These are phyloP conservation scores for Sciurus niger DNA, from an alignment of 2,113 vertebrate species.

Conservation along the genomic window DNA sequence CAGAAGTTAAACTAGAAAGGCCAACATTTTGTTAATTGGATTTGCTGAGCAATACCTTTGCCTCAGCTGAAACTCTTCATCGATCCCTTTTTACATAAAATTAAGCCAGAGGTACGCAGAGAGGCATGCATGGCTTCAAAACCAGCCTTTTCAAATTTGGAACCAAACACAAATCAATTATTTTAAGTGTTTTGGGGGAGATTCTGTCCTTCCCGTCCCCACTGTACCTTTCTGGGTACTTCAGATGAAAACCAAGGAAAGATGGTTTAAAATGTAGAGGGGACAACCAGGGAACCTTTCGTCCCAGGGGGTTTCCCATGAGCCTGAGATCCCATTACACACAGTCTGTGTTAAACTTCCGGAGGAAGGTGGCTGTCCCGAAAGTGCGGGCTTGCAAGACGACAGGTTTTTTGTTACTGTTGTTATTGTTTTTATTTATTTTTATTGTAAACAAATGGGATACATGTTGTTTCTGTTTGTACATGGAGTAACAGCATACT, in stretches of 20 bases:
- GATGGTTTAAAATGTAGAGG: not conserved
- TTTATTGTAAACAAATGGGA: no score
- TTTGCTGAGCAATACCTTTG: not conserved
- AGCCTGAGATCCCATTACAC: not conserved
- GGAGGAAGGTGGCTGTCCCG: not conserved
- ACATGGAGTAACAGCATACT: no score
- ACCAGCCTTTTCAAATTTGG: not conserved
- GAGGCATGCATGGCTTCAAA: not conserved
- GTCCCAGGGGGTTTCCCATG: not conserved
- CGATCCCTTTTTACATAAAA: constrained; percentile 36
- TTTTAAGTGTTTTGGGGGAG: constrained; percentile 10
- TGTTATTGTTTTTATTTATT: no score
- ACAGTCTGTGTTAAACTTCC: not conserved
- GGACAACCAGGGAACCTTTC: not conserved
- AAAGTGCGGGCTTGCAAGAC: not conserved
- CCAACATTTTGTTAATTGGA: constrained; percentile 12
- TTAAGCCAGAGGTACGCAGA: not conserved
- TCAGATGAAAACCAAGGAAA: constrained; percentile 16
- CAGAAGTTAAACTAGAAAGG: not conserved
- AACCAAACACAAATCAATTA: constrained; percentile 39
- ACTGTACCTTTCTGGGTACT: not conserved
- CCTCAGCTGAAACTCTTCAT: not conserved
- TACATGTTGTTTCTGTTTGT: no score
- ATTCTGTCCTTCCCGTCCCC: not conserved
- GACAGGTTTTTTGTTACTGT: not conserved